Percentiles rank a stretch among this genome's conserved stretches.
These are phyloP conservation scores for Actinernus sp. DNA, from an alignment of 92 coral and sea anemone genomes.

Conservation along the genomic window DNA sequence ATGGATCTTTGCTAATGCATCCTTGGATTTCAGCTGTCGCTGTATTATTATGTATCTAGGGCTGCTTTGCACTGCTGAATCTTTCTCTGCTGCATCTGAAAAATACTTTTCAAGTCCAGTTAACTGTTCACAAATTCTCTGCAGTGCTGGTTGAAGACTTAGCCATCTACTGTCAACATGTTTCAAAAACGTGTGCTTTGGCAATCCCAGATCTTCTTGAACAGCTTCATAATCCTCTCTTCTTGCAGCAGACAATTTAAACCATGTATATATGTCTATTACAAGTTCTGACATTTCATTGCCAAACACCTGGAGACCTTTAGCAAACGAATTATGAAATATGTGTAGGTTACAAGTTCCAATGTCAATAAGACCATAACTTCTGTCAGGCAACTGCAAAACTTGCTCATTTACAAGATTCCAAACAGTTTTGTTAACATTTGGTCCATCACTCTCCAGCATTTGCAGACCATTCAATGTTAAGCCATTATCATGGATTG, in stretches of 20 bases:
- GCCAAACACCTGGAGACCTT: conserved; percentile 46
- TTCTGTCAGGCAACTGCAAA: conserved; percentile 27
- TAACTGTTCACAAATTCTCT: conserved; percentile 32
- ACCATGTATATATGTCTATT: conserved; percentile 36
- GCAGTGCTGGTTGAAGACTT: conserved; percentile 41
- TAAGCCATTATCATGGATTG: conserved; percentile 54
- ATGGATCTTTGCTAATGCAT: conserved; percentile 38
- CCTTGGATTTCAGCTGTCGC: conserved; percentile 34
- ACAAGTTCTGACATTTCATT: conserved; percentile 51
- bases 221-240: conserved; percentile 46
- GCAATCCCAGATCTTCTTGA: conserved; percentile 47
- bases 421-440: conserved; percentile 53
- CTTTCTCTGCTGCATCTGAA: conserved; percentile 25
- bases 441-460: conserved; percentile 56
- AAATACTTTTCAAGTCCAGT: conserved; percentile 35
- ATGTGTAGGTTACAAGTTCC: conserved; percentile 63
- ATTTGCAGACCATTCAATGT: conserved; percentile 34
- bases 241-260: conserved; percentile 37
- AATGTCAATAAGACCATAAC: conserved; percentile 50
- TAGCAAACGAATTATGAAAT: conserved; percentile 54
- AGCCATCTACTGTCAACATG: conserved; percentile 56
- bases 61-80: conserved; percentile 16
- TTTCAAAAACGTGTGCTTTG: conserved; percentile 51
- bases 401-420: conserved; percentile 35
- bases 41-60: conserved; percentile 28